Evolutionary conservation across 2,113 vertebrate species (phyloP).

Genomic region (Talpa occidentalis): DNA sequence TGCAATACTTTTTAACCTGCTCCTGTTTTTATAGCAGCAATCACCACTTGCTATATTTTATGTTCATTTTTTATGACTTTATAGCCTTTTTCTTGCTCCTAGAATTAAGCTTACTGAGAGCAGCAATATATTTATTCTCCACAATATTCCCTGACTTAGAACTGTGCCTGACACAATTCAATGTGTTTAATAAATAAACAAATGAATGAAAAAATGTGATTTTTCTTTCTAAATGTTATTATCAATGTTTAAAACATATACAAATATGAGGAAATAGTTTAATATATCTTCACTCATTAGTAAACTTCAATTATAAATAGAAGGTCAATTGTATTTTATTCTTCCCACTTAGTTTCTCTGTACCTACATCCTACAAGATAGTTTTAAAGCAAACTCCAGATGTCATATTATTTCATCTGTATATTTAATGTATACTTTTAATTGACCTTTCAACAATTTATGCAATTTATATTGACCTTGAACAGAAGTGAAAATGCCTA

Average conservation of each 20-base stretch:
- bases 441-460: neutral
- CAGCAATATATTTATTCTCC: neutral
- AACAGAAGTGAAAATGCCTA: neutral
- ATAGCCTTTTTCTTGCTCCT: neutral
- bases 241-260: neutral
- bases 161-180: neutral
- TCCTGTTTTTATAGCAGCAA: slow-evolving; percentile 46
- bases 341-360: neutral
- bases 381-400: neutral
- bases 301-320: neutral
- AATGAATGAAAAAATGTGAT: neutral
- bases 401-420: neutral
- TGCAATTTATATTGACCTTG: neutral
- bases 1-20: slow-evolving; percentile 34
- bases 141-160: neutral
- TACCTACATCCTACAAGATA: neutral
- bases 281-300: neutral
- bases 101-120: slow-evolving; percentile 37
- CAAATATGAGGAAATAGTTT: slow-evolving; percentile 35
- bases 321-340: neutral
- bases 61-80: slow-evolving; percentile 47
- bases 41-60: slow-evolving; percentile 56
- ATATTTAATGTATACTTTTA: neutral
- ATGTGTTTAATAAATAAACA: neutral
- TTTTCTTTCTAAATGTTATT: slow-evolving; percentile 10